Evolutionary conservation across 2,113 vertebrate genomes (phyloP), one percentile per base, ranked within the genome.

Genomic region (Acrocephalus kingi): DNA sequence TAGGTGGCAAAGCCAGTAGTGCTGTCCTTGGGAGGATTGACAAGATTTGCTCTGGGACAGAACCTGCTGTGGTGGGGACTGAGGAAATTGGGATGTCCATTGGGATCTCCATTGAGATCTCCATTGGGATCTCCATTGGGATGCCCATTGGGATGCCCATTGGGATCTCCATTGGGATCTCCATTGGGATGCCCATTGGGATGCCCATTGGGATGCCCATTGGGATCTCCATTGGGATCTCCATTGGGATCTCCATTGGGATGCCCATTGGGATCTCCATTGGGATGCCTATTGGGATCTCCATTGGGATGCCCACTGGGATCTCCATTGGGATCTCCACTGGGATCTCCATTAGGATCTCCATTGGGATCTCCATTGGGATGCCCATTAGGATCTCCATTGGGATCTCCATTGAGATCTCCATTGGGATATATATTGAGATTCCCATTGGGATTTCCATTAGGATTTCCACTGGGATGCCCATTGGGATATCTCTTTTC

Each of bases 371-470:
- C 3, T 23, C 33, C 8, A 14, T 12, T 23, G 56, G n/a, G 35
- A 61, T 61, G 9, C 4, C 16, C 15, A 27, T 5, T 52, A 15
- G 51, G 51, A 52, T 28, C 4, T 52, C 51, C 25, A 52, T 5
- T 52, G 27, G 51, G 51, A 52, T 28, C 4, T 52, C 51, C 25
- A 52, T 16, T 13, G 31, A 48, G n/a, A n/a, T n/a, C n/a, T n/a
- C n/a, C n/a, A n/a, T 5, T 52, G 27, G 51, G 51, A 52, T 28
- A 52, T 16, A 19, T 6, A 6, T 1, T 24, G 55, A 20, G 72
- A 6, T 13, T 1, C 16, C 13, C 11, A 10, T 2, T 35, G 23
- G 16, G 15, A 18, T n/a, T 0, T 15, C 39, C 19, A 11, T 7
- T 63, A 19, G 28, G 62, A 30, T 45, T n/a, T n/a, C 35, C 35